phyloP scores from a whole-genome alignment of 1,140 invertebrate genomes.

The Brachionus rotundiformis region DNA sequence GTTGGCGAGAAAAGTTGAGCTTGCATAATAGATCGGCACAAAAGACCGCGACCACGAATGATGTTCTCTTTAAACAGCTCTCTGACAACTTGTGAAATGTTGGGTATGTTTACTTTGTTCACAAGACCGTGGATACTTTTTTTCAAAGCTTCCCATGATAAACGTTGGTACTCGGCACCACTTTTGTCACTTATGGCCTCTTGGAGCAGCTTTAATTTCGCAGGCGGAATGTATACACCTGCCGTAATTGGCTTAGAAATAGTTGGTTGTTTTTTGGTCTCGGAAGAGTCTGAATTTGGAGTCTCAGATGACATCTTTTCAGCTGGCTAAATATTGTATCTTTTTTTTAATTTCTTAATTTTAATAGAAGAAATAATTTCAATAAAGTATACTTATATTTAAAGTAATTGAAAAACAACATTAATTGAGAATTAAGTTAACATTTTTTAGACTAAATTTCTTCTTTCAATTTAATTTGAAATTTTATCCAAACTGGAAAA shows the following conservation, averaged over 20 bases:
- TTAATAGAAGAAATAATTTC: too few species aligned
- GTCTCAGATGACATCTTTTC: slow-evolving; percentile 22
- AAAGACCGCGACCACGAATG: slow-evolving; percentile 84
- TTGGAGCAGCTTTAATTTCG: slow-evolving; percentile 89
- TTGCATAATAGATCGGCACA: slow-evolving; percentile 88
- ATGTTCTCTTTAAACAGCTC: slow-evolving; percentile 93
- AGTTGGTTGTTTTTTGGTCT: slow-evolving; percentile 64
- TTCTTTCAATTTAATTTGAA: too few species aligned
- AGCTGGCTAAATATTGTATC: not conserved
- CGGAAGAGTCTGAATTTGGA: not conserved
- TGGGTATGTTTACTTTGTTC: slow-evolving; percentile 95
- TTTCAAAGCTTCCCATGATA: slow-evolving; percentile 97
- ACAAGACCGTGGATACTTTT: slow-evolving; percentile 98
- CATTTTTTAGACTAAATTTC: too few species aligned
- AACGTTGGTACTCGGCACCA: slow-evolving; percentile 86
- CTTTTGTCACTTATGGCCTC: slow-evolving; percentile 64
- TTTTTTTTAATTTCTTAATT: too few species aligned
- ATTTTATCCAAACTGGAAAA: too few species aligned
- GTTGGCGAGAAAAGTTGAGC: slow-evolving; percentile 94
- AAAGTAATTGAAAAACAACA: too few species aligned
- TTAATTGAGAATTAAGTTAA: too few species aligned
- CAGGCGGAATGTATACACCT: slow-evolving; percentile 97
- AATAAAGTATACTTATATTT: too few species aligned
- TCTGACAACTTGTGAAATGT: slow-evolving; percentile 86
- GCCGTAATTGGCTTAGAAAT: slow-evolving; percentile 83